Conservation (phyloP, 1,140 invertebrate genomes). For the Lasioglossum albipes region DNA sequence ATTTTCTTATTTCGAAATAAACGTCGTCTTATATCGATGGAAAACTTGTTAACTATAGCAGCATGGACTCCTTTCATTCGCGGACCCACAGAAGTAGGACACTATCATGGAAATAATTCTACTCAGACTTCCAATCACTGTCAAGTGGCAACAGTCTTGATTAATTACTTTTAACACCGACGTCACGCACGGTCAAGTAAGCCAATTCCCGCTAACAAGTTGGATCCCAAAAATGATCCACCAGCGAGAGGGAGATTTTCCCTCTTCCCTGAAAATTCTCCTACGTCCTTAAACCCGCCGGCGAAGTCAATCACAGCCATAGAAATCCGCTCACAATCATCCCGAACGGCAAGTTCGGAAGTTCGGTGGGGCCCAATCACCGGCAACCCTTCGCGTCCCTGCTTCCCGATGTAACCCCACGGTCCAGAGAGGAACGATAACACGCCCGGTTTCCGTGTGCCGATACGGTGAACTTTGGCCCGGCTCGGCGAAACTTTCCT, state of each 20-base stretch:
- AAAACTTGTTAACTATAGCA: too few species aligned
- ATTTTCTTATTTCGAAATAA: too few species aligned
- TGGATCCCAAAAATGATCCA: not conserved
- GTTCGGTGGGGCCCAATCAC: conserved; percentile 19
- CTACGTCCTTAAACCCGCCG: not conserved
- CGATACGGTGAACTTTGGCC: conserved; percentile 47
- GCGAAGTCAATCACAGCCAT: conserved; percentile 2
- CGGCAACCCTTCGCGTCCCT: not conserved
- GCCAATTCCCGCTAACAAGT: not conserved
- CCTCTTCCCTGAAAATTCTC: not conserved
- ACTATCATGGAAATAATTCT: too few species aligned
- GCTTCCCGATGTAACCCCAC: conserved; percentile 1
- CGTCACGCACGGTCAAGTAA: too few species aligned
- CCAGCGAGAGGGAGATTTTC: not conserved
- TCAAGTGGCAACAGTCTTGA: too few species aligned
- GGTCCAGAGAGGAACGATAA: conserved; percentile 9
- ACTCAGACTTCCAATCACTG: too few species aligned
- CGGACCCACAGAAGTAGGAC: too few species aligned
- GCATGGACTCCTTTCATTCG: too few species aligned
- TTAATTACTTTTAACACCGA: too few species aligned
- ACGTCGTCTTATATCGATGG: too few species aligned
- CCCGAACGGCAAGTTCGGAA: conserved; percentile 9
- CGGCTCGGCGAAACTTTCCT: conserved; percentile 47
- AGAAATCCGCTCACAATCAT: conserved; percentile 26
- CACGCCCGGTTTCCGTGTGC: conserved; percentile 5